Evolutionary conservation across 1,140 invertebrate species (phyloP), one percentile per base, ranked within the genome.

Genomic region (Triops longicaudatus): DNA sequence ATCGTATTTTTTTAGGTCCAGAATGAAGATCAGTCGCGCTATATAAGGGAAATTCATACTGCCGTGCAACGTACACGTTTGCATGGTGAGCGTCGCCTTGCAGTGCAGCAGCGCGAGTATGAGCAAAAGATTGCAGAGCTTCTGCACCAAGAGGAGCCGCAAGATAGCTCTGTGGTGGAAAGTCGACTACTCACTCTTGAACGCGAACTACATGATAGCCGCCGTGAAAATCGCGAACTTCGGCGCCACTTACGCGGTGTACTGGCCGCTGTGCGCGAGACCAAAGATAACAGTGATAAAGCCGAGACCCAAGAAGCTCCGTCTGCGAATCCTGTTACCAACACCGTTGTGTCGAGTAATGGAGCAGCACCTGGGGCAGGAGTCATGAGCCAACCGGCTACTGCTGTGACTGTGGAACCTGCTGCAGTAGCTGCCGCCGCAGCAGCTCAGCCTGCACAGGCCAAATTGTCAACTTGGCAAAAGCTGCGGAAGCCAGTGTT

Each of bases 121-220:
- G 85, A 86, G 79, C 82, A 83, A 78, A 85, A 85, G 78, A 84
- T 85, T 71, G 82, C 84, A 73, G 63, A 84, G 28, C 79, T 86
- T 50, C 82, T 85, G 80, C 81, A 83, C n/a, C 85, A 86, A 78
- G 79, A 82, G 28, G 79, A 79, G 50, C 83, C 84, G 77, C 80
- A 81, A 73, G 75, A 26, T 73, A 71, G 74, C 31, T 74, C 44
- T 26, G 78, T 77, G 50, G 78, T 77, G 44, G 79, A 79, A 50
- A 50, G 76, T 31, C 76, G 77, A 12, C 44, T 80, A 4, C 74
- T 76, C 1, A 82, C 83, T 74, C 79, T 86, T 77, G 84, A 86
- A 75, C 84, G 84, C 78, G 84, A 85, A n/a, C 78, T 85, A 22
- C 83, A 83, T 76, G 84, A 84, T 78, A 85, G 84, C 80, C 84